Evolutionary conservation across 35 echinoderm and acorn worm genomes (phyloP), one percentile per base, ranked within the genome.

Genomic region (Amphiura filiformis): DNA sequence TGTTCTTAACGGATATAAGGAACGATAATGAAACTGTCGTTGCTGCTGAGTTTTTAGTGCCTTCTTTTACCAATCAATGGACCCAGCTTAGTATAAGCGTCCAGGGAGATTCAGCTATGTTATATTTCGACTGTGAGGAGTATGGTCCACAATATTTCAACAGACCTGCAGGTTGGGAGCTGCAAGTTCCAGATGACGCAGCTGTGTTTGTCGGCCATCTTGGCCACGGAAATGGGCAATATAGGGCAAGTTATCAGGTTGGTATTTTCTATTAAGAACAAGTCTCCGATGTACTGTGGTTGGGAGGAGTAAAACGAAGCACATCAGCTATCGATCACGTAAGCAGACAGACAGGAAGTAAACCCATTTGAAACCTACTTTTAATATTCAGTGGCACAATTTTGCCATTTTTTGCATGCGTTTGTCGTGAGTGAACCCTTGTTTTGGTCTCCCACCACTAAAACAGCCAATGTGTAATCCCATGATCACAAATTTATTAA

Each of bases 151-250:
- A 77, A 26, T 61, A 39, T 32, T 84, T 91, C 23, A 12, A 33
- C 23, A 76, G 82, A 39, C 75, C 75, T 15, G 18, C 40, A 18
- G 89, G 89, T 13, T 91, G 89, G 89, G 31, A 78, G 34, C 75
- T 91, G 38, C 38, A 39, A 1, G 32, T 91, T 37, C 89, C 89
- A 1, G 30, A 3, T 15, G 39, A 47, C 31, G 89, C 81, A 20
- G 81, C 89, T 13, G 81, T 91, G 1, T 91, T 91, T 32, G 77
- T 91, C 32, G 89, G 89, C 30, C 82, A 79, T 79, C 89, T 78
- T 28, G 89, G 89, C 61, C 61, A 70, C 26, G 61, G 61, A 70
- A 26, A 70, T 15, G 61, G 61, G 61, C 61, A 70, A 70, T 70
- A 70, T 70, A 70, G 61, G 61, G 61, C 61, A 70, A 70, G 61